Conservation (phyloP, 2,113 vertebrate genomes). For the Mastomys natalensis region DNA sequence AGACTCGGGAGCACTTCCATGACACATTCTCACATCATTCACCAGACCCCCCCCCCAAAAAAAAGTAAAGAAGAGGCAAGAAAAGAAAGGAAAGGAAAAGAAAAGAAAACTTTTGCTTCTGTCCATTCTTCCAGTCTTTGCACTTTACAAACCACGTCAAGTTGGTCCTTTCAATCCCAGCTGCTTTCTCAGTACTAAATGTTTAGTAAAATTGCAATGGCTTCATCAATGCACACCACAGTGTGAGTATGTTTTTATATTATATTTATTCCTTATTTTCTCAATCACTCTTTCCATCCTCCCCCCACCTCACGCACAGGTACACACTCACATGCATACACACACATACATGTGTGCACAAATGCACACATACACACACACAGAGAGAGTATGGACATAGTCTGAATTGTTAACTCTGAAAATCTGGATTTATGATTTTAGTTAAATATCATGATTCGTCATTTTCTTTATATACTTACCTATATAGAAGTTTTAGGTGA, state of each 20-base stretch:
- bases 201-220: not conserved
- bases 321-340: not conserved
- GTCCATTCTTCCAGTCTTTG: not conserved
- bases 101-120: not conserved
- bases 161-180: not conserved
- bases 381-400: not conserved
- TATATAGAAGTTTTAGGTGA: conserved; percentile 3
- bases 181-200: not conserved
- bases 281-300: not conserved
- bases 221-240: not conserved
- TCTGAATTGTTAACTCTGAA: conserved; percentile 34
- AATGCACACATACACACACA: not conserved
- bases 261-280: not conserved
- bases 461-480: not conserved
- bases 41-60: too few relatives aligned
- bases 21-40: not conserved
- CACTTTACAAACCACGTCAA: not conserved
- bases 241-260: not conserved
- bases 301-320: not conserved
- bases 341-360: not conserved
- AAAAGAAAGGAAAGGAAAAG: too few relatives aligned
- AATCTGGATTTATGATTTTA: not conserved
- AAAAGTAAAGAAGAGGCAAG: too few relatives aligned
- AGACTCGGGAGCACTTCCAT: not conserved
- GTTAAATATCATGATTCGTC: not conserved